Evolutionary conservation across 2,888 invertebrate genomes (phyloP), one percentile per base, ranked within the genome.

Genomic region (Pyralis farinalis): DNA sequence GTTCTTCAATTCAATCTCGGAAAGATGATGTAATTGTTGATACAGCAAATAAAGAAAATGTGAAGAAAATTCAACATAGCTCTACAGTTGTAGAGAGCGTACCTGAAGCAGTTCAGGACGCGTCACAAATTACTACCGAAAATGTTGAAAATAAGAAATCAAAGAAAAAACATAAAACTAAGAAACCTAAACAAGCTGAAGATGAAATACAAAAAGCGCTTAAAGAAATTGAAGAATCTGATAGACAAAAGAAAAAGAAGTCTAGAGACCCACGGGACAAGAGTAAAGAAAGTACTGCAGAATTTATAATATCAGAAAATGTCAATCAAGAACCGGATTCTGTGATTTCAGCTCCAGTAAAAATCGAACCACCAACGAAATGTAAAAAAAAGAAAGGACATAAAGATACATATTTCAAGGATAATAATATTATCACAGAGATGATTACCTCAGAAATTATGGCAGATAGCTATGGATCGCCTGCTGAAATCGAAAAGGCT

Each of bases 121-220:
- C 60, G 36, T 31, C 47, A 12, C 65, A 69, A 33, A 43, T 47
- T 21, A 37, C 39, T 11, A 43, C 46, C 4, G 60, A 61, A 22
- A 69, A 71, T 31, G 31, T 44, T 11, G 74, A 73, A 22, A 60
- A 51, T 27, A 86, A 78, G 44, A 84, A 77, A 56, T 38, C 59
- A 3, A 85, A 84, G 59, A 85, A 82, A 70, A 86, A 85, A 55
- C 63, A 67, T 30, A 87, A 83, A 49, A 22, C 63, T n/a, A 86
- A 82, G 50, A 85, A 79, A 53, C 40, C 47, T n/a, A 84, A 77
- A 55, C 50, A 58, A 1, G 44, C 57, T 10, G 79, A 77, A 51
- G 86, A 88, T 49, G 87, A 88, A 51, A 88, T 88, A 47, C 77
- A 75, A 47, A 80, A 71, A 53, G 87, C 85, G 31, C 63, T 88